These are phyloP conservation scores for Heteronetta atricapilla DNA, from an alignment of 2,113 vertebrate species.

Conservation along the genomic window DNA sequence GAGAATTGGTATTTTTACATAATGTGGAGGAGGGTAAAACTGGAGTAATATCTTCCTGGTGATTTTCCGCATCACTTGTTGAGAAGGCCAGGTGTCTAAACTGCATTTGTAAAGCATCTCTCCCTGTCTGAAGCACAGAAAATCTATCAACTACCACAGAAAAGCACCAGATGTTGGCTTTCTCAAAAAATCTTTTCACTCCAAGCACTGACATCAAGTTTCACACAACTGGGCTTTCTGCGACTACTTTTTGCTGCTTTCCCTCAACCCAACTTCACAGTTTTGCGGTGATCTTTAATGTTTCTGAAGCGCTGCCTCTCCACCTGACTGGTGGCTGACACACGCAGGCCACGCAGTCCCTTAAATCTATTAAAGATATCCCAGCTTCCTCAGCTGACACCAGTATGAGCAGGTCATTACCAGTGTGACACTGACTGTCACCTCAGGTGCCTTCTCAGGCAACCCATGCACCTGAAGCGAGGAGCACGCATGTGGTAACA, in stretches of 20 bases:
- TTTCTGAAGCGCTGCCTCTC: not conserved
- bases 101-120: not conserved
- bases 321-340: not conserved
- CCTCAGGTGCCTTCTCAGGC: not conserved
- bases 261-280: not conserved
- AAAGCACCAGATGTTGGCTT: not conserved
- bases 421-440: not conserved
- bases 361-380: not conserved
- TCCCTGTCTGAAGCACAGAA: not conserved
- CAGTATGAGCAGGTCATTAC: not conserved
- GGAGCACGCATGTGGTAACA: not conserved
- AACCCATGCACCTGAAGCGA: not conserved
- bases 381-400: not conserved
- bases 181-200: not conserved
- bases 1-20: not conserved
- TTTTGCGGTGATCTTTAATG: not conserved
- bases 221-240: not conserved
- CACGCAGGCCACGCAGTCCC: not conserved
- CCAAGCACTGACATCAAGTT: not conserved
- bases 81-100: not conserved
- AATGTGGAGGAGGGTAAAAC: not conserved
- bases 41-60: not conserved
- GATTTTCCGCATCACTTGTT: not conserved
- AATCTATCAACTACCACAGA: not conserved
- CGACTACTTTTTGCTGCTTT: not conserved